Conservation (phyloP, 2,888 invertebrate genomes). For the Patella ulyssiponensis region DNA sequence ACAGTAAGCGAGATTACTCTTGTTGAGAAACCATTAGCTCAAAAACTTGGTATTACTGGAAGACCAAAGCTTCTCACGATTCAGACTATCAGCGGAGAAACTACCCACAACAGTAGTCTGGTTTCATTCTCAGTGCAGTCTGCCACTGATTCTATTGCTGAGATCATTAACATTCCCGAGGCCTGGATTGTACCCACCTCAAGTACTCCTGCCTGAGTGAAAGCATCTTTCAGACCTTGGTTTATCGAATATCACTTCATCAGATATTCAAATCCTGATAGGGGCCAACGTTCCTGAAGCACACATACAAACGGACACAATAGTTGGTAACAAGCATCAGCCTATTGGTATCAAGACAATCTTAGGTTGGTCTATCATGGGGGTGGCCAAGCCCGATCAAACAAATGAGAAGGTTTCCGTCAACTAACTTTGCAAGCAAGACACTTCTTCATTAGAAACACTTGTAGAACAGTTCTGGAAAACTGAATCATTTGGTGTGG, state of each 20-base stretch:
- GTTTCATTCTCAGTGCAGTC: not conserved
- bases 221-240: not conserved
- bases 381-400: not conserved
- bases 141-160: not conserved
- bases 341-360: not conserved
- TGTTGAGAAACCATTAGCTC: not conserved
- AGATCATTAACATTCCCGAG: not conserved
- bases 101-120: not conserved
- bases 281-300: not conserved
- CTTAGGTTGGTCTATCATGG: constrained; percentile 2
- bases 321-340: not conserved
- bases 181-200: not conserved
- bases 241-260: not conserved
- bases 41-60: not conserved
- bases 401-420: not conserved
- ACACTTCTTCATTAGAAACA: too few species aligned
- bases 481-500: too few species aligned
- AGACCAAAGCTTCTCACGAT: not conserved
- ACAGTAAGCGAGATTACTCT: not conserved
- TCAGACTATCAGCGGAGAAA: not conserved
- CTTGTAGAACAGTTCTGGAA: not conserved
- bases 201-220: not conserved
- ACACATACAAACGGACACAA: not conserved
- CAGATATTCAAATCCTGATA: not conserved
- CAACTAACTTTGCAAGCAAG: not conserved